Evolutionary conservation across 2,113 vertebrate species (phyloP).

Genomic region (Pycnonotus jocosus): DNA sequence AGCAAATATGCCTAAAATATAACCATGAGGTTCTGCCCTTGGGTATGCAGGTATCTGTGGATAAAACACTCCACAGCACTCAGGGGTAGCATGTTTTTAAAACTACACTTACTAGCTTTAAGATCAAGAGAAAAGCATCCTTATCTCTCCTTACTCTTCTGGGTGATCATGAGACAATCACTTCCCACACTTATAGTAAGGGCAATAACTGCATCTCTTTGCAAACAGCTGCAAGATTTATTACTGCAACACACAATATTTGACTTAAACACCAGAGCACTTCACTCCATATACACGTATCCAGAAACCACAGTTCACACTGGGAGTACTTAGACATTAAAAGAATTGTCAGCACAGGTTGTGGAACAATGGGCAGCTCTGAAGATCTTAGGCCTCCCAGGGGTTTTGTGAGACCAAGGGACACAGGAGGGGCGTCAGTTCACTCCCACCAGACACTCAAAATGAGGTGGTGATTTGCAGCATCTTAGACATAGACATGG

Average conservation of each 20-base stretch:
- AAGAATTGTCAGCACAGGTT: background rate
- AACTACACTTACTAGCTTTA: background rate
- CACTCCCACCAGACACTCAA: background rate
- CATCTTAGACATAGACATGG: background rate
- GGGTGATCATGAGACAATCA: background rate
- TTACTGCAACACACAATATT: background rate
- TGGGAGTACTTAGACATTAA: background rate
- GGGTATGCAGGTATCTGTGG: background rate
- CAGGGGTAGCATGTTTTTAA: background rate
- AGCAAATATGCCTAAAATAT: background rate
- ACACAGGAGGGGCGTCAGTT: accelerated
- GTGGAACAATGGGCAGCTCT: background rate
- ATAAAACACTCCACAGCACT: background rate
- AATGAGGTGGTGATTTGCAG: background rate
- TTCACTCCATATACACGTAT: background rate
- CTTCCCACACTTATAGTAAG: background rate
- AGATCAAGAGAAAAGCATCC: background rate
- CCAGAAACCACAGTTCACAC: background rate
- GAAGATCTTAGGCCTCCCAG: background rate
- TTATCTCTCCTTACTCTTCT: background rate
- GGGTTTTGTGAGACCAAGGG: background rate
- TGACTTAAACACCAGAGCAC: background rate
- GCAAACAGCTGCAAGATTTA: background rate
- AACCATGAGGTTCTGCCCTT: background rate
- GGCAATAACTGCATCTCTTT: background rate